Evolutionary conservation across 2,113 vertebrate genomes (phyloP).

Genomic region (Leptodactylus fuscus): DNA sequence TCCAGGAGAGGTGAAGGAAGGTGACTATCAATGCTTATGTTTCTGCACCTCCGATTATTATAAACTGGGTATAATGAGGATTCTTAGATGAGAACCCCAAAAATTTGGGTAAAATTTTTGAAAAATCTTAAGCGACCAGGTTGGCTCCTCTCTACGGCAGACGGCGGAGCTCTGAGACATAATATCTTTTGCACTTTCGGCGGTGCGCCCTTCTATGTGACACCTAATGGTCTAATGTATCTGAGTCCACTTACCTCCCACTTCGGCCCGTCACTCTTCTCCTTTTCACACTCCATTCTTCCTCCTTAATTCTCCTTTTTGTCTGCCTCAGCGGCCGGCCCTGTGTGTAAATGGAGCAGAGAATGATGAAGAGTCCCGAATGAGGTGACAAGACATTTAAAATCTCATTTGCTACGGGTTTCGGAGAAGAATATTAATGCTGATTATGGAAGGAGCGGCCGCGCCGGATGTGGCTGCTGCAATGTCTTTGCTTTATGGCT

Average conservation of each 20-base stretch:
- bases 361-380: constrained; percentile 40
- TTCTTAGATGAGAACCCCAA: too few species aligned
- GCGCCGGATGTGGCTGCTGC: background rate
- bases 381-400: constrained; percentile 49
- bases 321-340: background rate
- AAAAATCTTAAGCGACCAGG: too few species aligned
- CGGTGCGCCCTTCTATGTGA: background rate
- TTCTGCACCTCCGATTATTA: too few species aligned
- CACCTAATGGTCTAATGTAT: background rate
- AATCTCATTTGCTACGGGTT: constrained; percentile 51
- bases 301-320: constrained; percentile 16
- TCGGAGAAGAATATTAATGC: constrained; percentile 53
- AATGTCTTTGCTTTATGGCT: background rate
- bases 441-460: constrained; percentile 25
- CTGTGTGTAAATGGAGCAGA: constrained; percentile 36
- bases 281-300: constrained; percentile 28
- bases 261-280: background rate
- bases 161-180: background rate
- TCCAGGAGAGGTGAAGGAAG: too few species aligned
- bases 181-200: background rate
- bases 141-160: background rate
- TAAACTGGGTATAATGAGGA: too few species aligned
- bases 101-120: too few species aligned
- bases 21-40: too few species aligned
- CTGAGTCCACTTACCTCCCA: background rate